phyloP scores from a whole-genome alignment of 1,140 invertebrate genomes.

The Ylistrum balloti region DNA sequence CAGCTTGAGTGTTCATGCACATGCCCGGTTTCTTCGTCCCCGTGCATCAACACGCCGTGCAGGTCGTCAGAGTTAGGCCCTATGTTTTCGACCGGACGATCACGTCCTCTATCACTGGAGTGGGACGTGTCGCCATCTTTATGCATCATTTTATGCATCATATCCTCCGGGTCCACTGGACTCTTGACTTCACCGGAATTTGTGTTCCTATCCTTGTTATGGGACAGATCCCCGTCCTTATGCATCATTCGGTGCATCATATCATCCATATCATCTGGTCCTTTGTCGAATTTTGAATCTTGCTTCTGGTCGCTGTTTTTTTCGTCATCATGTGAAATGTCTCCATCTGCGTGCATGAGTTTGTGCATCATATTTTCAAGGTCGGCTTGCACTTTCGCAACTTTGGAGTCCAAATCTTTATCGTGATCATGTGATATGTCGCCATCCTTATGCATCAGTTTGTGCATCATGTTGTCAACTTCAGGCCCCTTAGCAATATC shows the following conservation, averaged over 20 bases:
- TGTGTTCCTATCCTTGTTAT: constrained; percentile 3
- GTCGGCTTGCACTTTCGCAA: constrained; percentile 47
- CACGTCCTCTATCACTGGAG: background rate
- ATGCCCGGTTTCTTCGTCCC: constrained; percentile 52
- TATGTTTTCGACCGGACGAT: background rate
- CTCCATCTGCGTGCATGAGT: constrained; percentile 57
- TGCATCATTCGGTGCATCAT: constrained; percentile 68
- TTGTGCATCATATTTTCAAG: constrained; percentile 58
- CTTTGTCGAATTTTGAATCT: constrained; percentile 51
- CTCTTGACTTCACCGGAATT: background rate
- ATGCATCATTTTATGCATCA: constrained; percentile 60
- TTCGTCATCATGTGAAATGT: background rate
- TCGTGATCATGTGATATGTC: constrained; percentile 47
- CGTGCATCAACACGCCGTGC: constrained; percentile 65
- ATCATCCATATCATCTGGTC: background rate
- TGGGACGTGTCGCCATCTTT: constrained; percentile 53
- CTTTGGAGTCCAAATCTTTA: background rate
- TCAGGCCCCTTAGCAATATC: constrained; percentile 43
- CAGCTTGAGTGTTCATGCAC: constrained; percentile 56
- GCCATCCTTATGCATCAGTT: constrained; percentile 61
- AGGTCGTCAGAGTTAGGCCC: constrained; percentile 46
- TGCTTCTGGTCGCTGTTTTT: constrained; percentile 51
- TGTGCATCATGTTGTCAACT: constrained; percentile 57
- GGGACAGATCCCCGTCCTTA: constrained; percentile 52
- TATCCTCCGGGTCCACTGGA: constrained; percentile 48